A percentile compares a stretch with the other conserved stretches of the same genome.
These are phyloP conservation scores for Ia io DNA, from an alignment of 2,113 vertebrate species.

Conservation along the genomic window DNA sequence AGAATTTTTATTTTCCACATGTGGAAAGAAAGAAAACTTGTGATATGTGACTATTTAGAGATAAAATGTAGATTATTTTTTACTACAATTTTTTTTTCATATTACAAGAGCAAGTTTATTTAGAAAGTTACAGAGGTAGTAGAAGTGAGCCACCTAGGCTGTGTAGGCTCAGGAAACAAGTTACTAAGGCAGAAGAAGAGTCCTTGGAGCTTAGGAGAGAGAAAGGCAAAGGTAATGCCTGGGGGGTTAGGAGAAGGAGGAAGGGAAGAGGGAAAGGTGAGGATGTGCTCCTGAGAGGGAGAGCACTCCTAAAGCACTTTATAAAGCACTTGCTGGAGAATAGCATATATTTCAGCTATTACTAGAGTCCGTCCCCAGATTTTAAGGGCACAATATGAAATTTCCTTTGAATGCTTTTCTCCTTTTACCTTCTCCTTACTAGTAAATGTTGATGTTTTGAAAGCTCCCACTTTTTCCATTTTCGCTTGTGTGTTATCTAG, in stretches of 20 bases:
- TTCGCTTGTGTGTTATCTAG: not conserved
- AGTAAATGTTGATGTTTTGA: not conserved
- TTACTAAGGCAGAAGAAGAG: not conserved
- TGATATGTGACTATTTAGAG: not conserved
- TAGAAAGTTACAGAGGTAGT: not conserved
- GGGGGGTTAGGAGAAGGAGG: not conserved
- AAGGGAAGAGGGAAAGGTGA: not conserved
- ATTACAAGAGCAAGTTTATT: not conserved
- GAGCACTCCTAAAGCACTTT: not conserved
- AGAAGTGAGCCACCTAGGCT: not conserved
- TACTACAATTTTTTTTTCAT: not conserved
- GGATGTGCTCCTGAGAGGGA: not conserved
- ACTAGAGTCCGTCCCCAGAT: not conserved
- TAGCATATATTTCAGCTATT: not conserved
- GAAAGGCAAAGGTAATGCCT: not conserved
- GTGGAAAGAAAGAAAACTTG: not conserved
- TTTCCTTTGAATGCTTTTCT: not conserved
- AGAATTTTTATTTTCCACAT: not conserved
- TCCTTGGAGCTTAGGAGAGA: not conserved
- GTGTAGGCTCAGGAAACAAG: not conserved
- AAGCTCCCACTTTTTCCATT: not conserved
- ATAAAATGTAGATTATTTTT: not conserved
- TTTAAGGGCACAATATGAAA: not conserved
- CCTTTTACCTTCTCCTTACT: not conserved
- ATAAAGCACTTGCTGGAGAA: not conserved